Evolutionary conservation across 1,140 invertebrate species (phyloP).

Genomic region (Zaprionus ornatus): DNA sequence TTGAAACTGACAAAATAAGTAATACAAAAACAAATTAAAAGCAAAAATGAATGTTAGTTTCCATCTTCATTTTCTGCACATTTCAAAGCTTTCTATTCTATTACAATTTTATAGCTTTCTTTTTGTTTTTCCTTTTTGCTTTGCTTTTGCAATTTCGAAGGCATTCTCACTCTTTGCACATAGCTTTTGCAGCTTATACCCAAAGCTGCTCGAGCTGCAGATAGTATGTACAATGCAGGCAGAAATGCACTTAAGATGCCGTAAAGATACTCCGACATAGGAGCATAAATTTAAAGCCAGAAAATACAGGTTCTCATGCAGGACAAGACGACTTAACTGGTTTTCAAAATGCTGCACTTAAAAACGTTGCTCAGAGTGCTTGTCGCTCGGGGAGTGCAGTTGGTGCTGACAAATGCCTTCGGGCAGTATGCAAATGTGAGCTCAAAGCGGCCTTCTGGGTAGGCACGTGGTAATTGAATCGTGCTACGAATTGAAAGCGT

Average conservation of each 20-base stretch:
- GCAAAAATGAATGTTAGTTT: not conserved
- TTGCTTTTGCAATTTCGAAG: not conserved
- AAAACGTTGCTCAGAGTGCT: conserved; percentile 25
- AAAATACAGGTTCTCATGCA: conserved; percentile 3
- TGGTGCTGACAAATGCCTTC: conserved; percentile 39
- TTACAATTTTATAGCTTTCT: conserved; percentile 1
- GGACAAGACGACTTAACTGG: conserved; percentile 11
- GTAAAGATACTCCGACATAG: conserved; percentile 5
- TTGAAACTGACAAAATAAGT: not conserved
- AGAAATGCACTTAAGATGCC: not conserved
- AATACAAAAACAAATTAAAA: not conserved
- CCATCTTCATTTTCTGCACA: not conserved
- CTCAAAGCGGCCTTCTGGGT: conserved; percentile 49
- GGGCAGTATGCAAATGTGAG: conserved; percentile 66
- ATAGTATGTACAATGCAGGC: not conserved
- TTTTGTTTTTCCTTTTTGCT: not conserved
- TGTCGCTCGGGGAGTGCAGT: conserved; percentile 48
- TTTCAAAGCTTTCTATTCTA: not conserved
- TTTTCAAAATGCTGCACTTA: conserved; percentile 37
- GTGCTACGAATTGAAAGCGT: conserved; percentile 74
- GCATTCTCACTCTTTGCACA: not conserved
- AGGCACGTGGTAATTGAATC: conserved; percentile 77
- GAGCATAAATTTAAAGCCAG: conserved; percentile 17
- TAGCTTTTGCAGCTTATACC: conserved; percentile 1
- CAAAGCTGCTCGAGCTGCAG: not conserved